Evolutionary conservation across 2,797 vertebrate genomes (phyloP), one percentile per base, ranked within the genome.

Genomic region (Mergus octosetaceus): DNA sequence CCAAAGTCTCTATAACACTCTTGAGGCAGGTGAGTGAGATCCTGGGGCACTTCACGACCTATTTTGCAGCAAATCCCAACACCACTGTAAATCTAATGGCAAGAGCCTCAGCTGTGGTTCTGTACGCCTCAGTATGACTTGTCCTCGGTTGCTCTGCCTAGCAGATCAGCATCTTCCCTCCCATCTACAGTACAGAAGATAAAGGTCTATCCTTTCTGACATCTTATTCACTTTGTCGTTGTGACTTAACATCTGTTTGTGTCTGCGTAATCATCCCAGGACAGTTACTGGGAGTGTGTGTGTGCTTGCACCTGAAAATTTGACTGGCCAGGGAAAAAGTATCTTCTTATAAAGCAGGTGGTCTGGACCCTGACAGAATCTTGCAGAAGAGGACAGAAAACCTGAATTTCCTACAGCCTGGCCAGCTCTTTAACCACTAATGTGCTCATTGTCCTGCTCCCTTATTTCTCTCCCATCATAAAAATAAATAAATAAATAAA

Each of bases 1-100:
- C 3, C 38, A 41, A 54, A 62, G 66, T 16, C 11, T 72, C 7
- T 25, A 0, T 10, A 3, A 2, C 9, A 21, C 13, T 18, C 39
- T 4, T 10, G 17, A 89, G 85, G 17, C 39, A 61, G 75, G 36
- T 21, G 21, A 19, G 14, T 25, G 21, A 49, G 25, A 10, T 7
- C 10, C 1, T 14, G 61, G 13, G 72, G 24, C 32, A 51, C 1
- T 0, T 7, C 61, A 62, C 3, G 5, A 30, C 61, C 38, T 20
- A 13, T 62, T 62, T 62, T 62, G 17, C 38, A 62, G 10, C 13
- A 62, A 41, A 28, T 39, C 27, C 27, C 19, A 62, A 62, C 6
- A 7, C 38, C 27, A 13, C 17, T 19, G 8, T 28, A 62, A 39
- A 41, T 39, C 10, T 19, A 38, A 39, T 41, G 38, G 61, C 25